Conservation (phyloP, 1,140 invertebrate genomes). For the Diorhabda sublineata region DNA sequence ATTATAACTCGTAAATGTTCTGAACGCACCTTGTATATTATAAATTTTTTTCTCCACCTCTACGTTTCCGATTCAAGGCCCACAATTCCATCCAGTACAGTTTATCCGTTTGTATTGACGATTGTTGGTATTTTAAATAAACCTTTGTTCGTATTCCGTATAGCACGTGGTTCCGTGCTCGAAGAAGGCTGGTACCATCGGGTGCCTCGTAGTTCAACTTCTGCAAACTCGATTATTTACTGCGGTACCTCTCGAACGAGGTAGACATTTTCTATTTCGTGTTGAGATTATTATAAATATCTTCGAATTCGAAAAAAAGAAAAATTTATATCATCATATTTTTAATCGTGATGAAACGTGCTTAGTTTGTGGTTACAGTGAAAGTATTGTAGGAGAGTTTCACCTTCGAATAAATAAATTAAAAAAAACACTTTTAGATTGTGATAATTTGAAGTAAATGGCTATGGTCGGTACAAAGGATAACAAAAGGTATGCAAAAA, state of each 20-base stretch:
- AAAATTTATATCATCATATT: neutral
- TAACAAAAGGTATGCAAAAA: slow-evolving; percentile 10
- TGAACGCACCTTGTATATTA: too few relatives aligned
- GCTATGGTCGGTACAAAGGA: slow-evolving; percentile 12
- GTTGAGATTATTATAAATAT: neutral
- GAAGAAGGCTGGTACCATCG: slow-evolving; percentile 8
- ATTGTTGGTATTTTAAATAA: slow-evolving; percentile 3
- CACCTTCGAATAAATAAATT: slow-evolving; percentile 1
- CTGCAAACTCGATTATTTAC: neutral
- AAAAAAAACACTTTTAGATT: neutral
- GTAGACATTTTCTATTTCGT: neutral
- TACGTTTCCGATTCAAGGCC: slow-evolving; percentile 10
- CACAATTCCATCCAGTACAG: neutral
- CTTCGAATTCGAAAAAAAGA: neutral
- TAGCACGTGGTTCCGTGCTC: slow-evolving; percentile 13
- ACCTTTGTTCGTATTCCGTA: slow-evolving; percentile 13
- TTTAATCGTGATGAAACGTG: neutral
- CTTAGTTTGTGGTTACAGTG: neutral
- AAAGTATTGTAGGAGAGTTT: neutral
- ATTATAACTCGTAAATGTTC: too few relatives aligned
- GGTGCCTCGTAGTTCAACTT: neutral
- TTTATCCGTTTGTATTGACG: neutral
- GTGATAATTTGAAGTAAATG: neutral
- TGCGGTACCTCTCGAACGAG: neutral
- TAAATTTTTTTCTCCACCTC: neutral